These are phyloP conservation scores for Lochmaea crataegi DNA, from an alignment of 2,888 invertebrate species.

Conservation along the genomic window DNA sequence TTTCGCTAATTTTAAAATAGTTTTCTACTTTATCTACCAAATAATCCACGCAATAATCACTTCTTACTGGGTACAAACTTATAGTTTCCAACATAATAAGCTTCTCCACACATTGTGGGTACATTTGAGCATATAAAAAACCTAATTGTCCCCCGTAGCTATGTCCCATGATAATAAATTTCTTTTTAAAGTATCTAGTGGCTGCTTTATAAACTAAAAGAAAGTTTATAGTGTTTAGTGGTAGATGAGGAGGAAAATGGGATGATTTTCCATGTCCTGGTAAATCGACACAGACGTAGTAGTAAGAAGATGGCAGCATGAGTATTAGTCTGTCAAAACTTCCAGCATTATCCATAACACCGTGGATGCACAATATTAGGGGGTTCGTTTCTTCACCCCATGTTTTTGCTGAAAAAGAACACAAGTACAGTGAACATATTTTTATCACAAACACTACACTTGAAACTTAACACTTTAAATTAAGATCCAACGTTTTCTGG, in stretches of 20 bases:
- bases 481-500: too few relatives aligned
- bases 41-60: conserved; percentile 51
- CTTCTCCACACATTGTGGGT: conserved; percentile 64
- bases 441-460: conserved; percentile 21
- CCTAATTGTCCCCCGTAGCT: conserved; percentile 68
- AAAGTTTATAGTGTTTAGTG: conserved; percentile 63
- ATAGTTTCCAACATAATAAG: conserved; percentile 65
- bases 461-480: too few relatives aligned
- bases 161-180: conserved; percentile 59
- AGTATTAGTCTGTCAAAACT: conserved; percentile 70
- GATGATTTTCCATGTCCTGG: conserved; percentile 73
- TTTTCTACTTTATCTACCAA: conserved; percentile 61
- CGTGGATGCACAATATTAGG: conserved; percentile 71
- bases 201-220: conserved; percentile 59
- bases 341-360: conserved; percentile 71
- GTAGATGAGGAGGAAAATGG: conserved; percentile 63
- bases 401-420: conserved; percentile 67
- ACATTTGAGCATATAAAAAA: conserved; percentile 60
- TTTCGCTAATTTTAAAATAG: conserved; percentile 58
- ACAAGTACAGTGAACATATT: not conserved
- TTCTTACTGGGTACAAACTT: conserved; percentile 51
- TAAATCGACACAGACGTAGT: conserved; percentile 67
- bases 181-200: conserved; percentile 52
- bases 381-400: conserved; percentile 70
- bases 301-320: conserved; percentile 65